Conservation (phyloP, 1,140 invertebrate species). For the Drosophila prosaltans region DNA sequence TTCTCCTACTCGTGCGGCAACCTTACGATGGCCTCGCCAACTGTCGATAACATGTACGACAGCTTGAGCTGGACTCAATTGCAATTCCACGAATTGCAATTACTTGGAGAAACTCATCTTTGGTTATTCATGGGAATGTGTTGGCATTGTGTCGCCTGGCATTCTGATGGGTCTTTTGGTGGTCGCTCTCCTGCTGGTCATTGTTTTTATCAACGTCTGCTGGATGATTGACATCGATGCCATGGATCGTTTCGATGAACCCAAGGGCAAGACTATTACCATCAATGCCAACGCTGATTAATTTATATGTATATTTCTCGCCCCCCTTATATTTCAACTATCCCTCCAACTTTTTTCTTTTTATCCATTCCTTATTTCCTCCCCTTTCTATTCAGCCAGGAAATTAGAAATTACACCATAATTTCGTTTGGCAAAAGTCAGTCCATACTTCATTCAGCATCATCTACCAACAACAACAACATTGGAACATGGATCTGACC, state of each 20-base stretch:
- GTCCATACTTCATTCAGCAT: background rate
- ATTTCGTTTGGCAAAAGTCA: slow-evolving; percentile 5
- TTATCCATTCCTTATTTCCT: slow-evolving; percentile 72
- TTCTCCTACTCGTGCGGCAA: slow-evolving; percentile 78
- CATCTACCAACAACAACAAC: background rate
- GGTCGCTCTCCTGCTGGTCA: slow-evolving; percentile 89
- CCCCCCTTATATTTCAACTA: slow-evolving; percentile 12
- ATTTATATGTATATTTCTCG: slow-evolving; percentile 44
- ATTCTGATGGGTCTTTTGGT: slow-evolving; percentile 96
- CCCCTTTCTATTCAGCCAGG: slow-evolving; percentile 20
- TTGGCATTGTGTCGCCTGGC: slow-evolving; percentile 94
- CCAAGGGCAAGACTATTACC: slow-evolving; percentile 97
- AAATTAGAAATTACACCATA: slow-evolving; percentile 9
- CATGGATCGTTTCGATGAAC: slow-evolving; percentile 99
- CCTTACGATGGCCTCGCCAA: slow-evolving; percentile 47
- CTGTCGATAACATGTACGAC: slow-evolving; percentile 25
- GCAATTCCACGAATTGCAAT: slow-evolving; percentile 74
- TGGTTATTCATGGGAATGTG: slow-evolving; percentile 91
- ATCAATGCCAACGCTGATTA: slow-evolving; percentile 89
- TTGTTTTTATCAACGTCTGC: slow-evolving; percentile 92
- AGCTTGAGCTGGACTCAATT: slow-evolving; percentile 58
- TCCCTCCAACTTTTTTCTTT: slow-evolving; percentile 22
- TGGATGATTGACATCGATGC: slow-evolving; percentile 98
- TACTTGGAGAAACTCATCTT: slow-evolving; percentile 48
- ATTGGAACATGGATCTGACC: background rate